Base-by-base conservation (phyloP, 2,888 invertebrate genomes). In the Pyrgus malvae region DNA sequence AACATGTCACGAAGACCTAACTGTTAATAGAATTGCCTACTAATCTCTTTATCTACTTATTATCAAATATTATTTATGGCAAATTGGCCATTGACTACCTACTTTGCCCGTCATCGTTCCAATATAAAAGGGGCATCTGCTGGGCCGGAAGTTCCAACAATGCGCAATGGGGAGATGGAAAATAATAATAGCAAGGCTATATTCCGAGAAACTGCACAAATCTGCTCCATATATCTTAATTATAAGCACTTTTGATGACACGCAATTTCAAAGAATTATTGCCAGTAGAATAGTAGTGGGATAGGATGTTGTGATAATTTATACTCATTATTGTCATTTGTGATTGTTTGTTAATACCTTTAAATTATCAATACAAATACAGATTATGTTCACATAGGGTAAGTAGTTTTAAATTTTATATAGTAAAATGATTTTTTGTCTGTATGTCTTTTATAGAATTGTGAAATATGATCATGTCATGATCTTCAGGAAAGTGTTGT, bases 181-280 rank as follows among this genome's bases (percentile, higher is more conserved):
- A 44, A 46, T 46, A 35, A 51, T 17, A n/a, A n/a, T 25, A 27
- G 42, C 50, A 48, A 25, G 8, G 16, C 37, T 37, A 37, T 51
- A 44, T 51, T 51, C 50, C 42, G 16, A 51, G 50, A 51, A 51
- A 42, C 42, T 11, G 35, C 17, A 8, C 42, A 17, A 42, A 42
- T 51, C 50, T 51, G 50, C 9, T 25, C 50, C 17, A 51, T 51
- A 51, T 51, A 51, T 51, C 50, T 51, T 51, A 35, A 51, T 51
- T 51, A 42, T 33, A 29, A 16, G 42, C 23, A 51, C 17, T 1
- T 6, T 42, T 35, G 27, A 41, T 51, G 50, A 51, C 42, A 50
- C 23, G 29, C 5, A 7, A 17, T 21, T 27, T 9, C 2, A 17
- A 11, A 31, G 29, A 2, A 29, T 14, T 38, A 11, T 38, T n/a